A percentile compares a stretch with the other conserved stretches of the same genome.
Evolutionary conservation across 2,113 vertebrate species (phyloP).

Genomic region (Solea senegalensis): DNA sequence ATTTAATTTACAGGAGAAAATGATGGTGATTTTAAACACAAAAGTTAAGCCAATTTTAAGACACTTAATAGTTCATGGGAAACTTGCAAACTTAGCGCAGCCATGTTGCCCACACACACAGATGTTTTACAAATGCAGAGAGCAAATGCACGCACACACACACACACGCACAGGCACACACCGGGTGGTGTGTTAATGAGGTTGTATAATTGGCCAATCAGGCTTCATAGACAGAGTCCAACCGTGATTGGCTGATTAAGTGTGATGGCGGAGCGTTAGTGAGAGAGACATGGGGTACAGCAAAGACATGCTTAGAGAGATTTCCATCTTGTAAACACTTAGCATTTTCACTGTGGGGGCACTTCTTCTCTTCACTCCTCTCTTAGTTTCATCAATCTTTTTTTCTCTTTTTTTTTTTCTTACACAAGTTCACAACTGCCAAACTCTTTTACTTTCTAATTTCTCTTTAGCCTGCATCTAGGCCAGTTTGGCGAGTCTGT

Average conservation of each 20-base stretch:
- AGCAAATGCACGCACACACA: constrained; percentile 24
- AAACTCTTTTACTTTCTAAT: constrained; percentile 3
- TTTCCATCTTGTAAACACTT: constrained; percentile 65
- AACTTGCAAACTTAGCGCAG: constrained; percentile 20
- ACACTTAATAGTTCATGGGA: not conserved
- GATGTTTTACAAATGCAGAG: constrained; percentile 40
- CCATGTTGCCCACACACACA: constrained; percentile 2
- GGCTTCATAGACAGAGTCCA: constrained; percentile 70
- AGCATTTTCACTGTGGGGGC: constrained; percentile 36
- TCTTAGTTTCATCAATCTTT: not conserved
- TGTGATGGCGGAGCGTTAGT: constrained; percentile 39
- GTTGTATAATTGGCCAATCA: constrained; percentile 75
- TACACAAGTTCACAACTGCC: constrained; percentile 3
- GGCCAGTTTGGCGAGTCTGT: not conserved
- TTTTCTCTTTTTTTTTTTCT: not conserved
- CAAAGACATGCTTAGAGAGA: constrained; percentile 21
- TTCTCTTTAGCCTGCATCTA: not conserved
- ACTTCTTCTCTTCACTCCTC: constrained; percentile 13
- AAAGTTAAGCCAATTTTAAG: not conserved
- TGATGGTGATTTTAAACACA: too few relatives aligned
- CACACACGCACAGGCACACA: constrained; percentile 1
- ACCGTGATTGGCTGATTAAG: constrained; percentile 75
- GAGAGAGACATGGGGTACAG: constrained; percentile 47
- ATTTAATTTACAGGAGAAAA: too few relatives aligned
- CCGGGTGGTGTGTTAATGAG: constrained; percentile 70